Percentiles rank a stretch among this genome's conserved stretches.
Evolutionary conservation across 2,888 invertebrate species (phyloP).

Genomic region (Synanthedon vespiformis): DNA sequence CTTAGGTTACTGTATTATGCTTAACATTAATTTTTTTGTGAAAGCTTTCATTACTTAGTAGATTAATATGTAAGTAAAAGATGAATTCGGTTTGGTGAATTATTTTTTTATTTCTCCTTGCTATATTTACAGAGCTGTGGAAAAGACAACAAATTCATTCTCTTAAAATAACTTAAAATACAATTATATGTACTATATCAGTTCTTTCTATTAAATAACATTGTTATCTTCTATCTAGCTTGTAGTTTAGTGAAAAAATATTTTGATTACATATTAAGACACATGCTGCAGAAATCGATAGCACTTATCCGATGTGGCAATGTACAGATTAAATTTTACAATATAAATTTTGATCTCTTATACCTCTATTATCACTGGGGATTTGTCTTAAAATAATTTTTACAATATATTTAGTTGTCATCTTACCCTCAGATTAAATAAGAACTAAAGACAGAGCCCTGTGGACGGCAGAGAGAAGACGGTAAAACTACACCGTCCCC

Average conservation of each 20-base stretch:
- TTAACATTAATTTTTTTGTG: no score
- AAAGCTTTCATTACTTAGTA: no score
- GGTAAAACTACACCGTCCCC: no score
- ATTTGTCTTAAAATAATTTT: slow-evolving; percentile 37
- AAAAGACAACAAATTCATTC: slow-evolving; percentile 52
- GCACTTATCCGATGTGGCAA: slow-evolving; percentile 37
- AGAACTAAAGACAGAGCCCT: no score
- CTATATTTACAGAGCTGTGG: slow-evolving; percentile 63
- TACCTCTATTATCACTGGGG: slow-evolving; percentile 66
- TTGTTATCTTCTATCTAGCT: slow-evolving; percentile 27
- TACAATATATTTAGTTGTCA: slow-evolving; percentile 23
- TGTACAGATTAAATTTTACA: slow-evolving; percentile 33
- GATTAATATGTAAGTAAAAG: no score
- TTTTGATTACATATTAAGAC: slow-evolving; percentile 25
- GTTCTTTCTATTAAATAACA: slow-evolving; percentile 23
- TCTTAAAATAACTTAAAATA: slow-evolving; percentile 61
- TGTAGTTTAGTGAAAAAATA: slow-evolving; percentile 54
- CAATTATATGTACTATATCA: slow-evolving; percentile 36
- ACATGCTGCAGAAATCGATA: slow-evolving; percentile 37
- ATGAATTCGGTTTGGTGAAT: slow-evolving; percentile 25
- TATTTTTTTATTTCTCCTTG: slow-evolving; percentile 18
- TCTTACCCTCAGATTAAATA: slow-evolving; percentile 2
- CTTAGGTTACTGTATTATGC: no score
- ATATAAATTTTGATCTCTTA: slow-evolving; percentile 44
- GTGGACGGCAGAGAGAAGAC: no score